Percentiles rank a stretch among this genome's conserved stretches.
Conservation (phyloP, 1,140 invertebrate genomes). For the Mylabris phalerata region DNA sequence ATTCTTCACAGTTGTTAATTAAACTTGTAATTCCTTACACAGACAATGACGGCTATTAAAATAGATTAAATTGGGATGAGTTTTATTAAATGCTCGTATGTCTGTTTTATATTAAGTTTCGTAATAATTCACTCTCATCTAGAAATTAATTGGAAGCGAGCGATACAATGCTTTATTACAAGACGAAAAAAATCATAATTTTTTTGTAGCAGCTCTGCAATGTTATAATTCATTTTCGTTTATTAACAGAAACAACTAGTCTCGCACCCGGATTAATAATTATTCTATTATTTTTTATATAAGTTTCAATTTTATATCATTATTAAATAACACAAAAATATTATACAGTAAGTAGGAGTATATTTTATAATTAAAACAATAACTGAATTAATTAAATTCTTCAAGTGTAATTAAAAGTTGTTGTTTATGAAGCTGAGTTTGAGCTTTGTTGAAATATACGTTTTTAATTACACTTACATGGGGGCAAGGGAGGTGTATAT, state of each 20-base stretch:
- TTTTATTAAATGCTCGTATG: conserved; percentile 41
- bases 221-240: conserved; percentile 4
- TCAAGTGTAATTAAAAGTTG: conserved; percentile 14
- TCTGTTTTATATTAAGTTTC: conserved; percentile 34
- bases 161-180: conserved; percentile 22
- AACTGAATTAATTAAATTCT: conserved; percentile 15
- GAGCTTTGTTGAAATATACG: conserved; percentile 8
- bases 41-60: conserved; percentile 41
- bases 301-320: too few relatives aligned
- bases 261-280: too few relatives aligned
- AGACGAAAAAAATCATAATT: too few relatives aligned
- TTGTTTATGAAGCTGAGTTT: conserved; percentile 4
- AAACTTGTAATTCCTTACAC: conserved; percentile 40
- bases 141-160: conserved; percentile 22
- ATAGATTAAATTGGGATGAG: conserved; percentile 42
- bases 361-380: conserved; percentile 15
- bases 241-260: conserved; percentile 8
- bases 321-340: too few relatives aligned
- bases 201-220: too few relatives aligned
- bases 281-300: too few relatives aligned
- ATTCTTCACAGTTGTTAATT: conserved; percentile 40
- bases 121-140: conserved; percentile 26
- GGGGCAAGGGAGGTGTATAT: conserved; percentile 1
- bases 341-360: not conserved
- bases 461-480: conserved; percentile 3